Conservation (phyloP, 1,140 invertebrate species). For the Leptinotarsa texana region DNA sequence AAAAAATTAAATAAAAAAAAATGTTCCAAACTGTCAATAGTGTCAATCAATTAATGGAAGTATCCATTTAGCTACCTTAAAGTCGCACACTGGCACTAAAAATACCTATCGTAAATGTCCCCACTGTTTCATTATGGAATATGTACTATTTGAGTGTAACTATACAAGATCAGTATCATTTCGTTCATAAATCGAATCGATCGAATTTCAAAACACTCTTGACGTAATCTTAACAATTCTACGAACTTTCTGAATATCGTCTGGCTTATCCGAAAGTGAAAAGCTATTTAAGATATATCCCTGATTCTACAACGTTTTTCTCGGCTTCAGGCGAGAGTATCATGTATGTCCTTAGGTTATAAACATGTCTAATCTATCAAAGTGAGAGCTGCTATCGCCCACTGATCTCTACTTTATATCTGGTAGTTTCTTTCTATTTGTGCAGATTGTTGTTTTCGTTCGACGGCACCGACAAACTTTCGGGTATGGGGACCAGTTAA, state of each 20-base stretch:
- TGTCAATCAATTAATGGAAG: too few species aligned
- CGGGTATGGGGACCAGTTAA: conserved; percentile 40
- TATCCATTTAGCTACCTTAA: too few species aligned
- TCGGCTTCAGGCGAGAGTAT: background rate
- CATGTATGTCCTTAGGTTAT: conserved; percentile 1
- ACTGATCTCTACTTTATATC: conserved; percentile 35
- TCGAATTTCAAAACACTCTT: too few species aligned
- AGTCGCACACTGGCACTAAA: too few species aligned
- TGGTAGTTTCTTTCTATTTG: conserved; percentile 35
- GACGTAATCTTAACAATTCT: background rate
- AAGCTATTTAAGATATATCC: conserved; percentile 10
- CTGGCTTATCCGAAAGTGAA: background rate
- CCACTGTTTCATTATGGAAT: too few species aligned
- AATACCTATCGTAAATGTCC: too few species aligned
- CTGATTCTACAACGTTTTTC: conserved; percentile 13
- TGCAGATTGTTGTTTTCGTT: conserved; percentile 25
- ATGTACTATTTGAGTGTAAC: too few species aligned
- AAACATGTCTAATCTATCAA: conserved; percentile 37
- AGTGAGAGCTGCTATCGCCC: conserved; percentile 28
- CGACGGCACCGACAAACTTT: conserved; percentile 40
- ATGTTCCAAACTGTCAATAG: too few species aligned
- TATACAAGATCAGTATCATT: too few species aligned
- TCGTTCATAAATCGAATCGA: too few species aligned
- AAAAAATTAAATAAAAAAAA: too few species aligned
- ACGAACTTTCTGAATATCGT: background rate